A percentile compares a stretch with the other conserved stretches of the same genome.
phyloP scores from a whole-genome alignment of 1,140 invertebrate genomes.

The Saccostrea echinata region DNA sequence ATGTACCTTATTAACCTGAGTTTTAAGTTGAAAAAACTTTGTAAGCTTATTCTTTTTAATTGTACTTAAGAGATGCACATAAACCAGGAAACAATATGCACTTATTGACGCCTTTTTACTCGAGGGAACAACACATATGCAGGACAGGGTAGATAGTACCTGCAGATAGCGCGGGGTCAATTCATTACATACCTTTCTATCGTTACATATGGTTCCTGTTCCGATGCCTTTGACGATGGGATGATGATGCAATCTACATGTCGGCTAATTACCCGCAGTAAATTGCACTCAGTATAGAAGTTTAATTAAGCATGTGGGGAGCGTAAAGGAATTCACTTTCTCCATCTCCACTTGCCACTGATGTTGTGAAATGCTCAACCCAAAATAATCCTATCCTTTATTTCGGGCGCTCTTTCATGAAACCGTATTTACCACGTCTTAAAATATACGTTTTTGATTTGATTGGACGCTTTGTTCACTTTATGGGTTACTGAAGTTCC shows the following conservation, averaged over 20 bases:
- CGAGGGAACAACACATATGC: background rate
- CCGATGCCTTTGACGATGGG: background rate
- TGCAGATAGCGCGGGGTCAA: background rate
- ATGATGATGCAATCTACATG: constrained; percentile 10
- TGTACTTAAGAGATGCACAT: too few species aligned
- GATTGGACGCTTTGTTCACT: background rate
- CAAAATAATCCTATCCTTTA: background rate
- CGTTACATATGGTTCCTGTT: background rate
- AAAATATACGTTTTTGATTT: background rate
- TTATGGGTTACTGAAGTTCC: background rate
- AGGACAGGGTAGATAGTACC: background rate
- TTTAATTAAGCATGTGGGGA: constrained; percentile 11
- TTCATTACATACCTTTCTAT: background rate
- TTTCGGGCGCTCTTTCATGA: background rate
- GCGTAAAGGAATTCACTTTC: background rate
- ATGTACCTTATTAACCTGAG: too few species aligned
- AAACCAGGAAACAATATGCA: background rate
- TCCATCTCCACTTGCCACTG: background rate
- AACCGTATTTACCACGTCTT: background rate
- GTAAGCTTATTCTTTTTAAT: too few species aligned
- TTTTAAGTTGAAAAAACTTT: too few species aligned
- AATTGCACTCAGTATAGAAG: background rate
- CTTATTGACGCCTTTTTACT: background rate
- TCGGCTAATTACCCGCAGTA: background rate
- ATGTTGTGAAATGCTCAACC: constrained; percentile 9